These are phyloP conservation scores for Hozukius guyotensis DNA, from an alignment of 2,797 vertebrate genomes.

Conservation along the genomic window DNA sequence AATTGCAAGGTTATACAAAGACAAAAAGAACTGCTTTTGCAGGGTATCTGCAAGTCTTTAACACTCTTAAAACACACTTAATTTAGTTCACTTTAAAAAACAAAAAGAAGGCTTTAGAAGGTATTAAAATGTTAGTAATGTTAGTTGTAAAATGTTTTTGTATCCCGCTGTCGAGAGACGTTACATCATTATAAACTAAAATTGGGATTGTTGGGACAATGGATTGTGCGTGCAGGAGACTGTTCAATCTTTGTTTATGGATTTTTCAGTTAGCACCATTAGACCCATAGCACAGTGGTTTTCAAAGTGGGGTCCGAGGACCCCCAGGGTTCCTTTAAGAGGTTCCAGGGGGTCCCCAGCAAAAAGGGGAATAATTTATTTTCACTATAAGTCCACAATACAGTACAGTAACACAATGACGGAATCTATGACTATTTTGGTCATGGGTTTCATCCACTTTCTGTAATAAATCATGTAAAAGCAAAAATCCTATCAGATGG, in stretches of 20 bases:
- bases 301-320: too few species aligned
- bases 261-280: not conserved
- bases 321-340: too few species aligned
- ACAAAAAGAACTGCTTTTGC: not conserved
- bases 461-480: too few species aligned
- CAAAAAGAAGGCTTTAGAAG: not conserved
- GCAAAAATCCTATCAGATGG: too few species aligned
- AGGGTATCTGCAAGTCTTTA: not conserved
- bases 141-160: not conserved
- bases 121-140: not conserved
- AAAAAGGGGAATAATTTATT: too few species aligned
- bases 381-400: too few species aligned
- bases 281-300: not conserved
- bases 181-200: not conserved
- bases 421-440: too few species aligned
- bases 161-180: not conserved
- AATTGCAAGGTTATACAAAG: not conserved
- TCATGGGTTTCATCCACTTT: too few species aligned
- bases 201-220: not conserved
- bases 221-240: not conserved
- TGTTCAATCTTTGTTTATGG: not conserved
- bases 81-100: not conserved
- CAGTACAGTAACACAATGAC: too few species aligned
- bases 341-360: too few species aligned
- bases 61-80: not conserved